Evolutionary conservation across 2,888 invertebrate genomes (phyloP).

Genomic region (Himalopsyche anomala): DNA sequence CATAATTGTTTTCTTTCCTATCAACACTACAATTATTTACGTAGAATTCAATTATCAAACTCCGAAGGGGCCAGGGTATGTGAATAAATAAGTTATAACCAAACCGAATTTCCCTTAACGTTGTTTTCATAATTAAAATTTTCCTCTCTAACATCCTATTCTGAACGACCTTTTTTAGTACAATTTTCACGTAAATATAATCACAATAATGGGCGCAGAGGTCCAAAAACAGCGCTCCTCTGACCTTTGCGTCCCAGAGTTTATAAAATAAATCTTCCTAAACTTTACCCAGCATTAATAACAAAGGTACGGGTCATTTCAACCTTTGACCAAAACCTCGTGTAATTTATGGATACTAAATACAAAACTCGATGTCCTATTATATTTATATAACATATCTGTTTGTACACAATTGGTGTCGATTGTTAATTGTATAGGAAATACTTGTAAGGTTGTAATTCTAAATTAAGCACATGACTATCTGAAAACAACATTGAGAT

Average conservation of each 20-base stretch:
- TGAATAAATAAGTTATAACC: not conserved
- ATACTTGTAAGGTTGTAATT: too few species aligned
- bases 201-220: conserved; percentile 20
- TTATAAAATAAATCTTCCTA: conserved; percentile 28
- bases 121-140: conserved; percentile 31
- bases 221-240: conserved; percentile 1
- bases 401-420: too few species aligned
- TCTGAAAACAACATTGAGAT: too few species aligned
- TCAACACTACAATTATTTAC: too few species aligned
- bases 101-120: not conserved
- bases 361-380: not conserved
- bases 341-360: not conserved
- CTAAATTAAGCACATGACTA: too few species aligned
- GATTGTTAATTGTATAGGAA: too few species aligned
- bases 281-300: conserved; percentile 37
- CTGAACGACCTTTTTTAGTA: not conserved
- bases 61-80: too few species aligned
- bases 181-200: conserved; percentile 22
- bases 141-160: not conserved
- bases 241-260: conserved; percentile 28
- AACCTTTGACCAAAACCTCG: conserved; percentile 34
- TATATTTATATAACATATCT: not conserved
- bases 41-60: too few species aligned
- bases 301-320: conserved; percentile 35
- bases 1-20: too few species aligned